phyloP scores from a whole-genome alignment of 2,797 vertebrate genomes.

The Chrosomus eos region DNA sequence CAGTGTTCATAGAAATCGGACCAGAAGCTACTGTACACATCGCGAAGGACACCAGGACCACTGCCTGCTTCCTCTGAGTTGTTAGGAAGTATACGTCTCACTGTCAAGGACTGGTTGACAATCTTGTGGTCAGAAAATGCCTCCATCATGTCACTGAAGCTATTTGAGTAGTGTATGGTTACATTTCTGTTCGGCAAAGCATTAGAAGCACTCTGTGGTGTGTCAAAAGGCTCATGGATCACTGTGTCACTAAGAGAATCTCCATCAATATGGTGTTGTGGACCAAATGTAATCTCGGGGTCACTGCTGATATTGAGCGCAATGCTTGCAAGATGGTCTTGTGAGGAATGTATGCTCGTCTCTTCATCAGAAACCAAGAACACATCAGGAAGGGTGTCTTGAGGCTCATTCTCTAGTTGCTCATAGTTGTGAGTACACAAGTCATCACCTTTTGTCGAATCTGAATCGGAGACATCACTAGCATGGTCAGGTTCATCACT shows the following conservation, averaged over 20 bases:
- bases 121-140: constrained; percentile 47
- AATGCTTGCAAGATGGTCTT: constrained; percentile 5
- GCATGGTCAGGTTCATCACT: constrained; percentile 3
- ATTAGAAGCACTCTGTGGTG: constrained; percentile 19
- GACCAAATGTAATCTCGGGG: constrained; percentile 51
- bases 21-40: constrained; percentile 56
- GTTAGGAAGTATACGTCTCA: constrained; percentile 48
- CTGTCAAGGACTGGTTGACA: constrained; percentile 27
- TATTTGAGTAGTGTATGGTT: constrained; percentile 32
- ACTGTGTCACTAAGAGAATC: constrained; percentile 45
- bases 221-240: constrained; percentile 27
- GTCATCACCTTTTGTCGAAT: constrained; percentile 17
- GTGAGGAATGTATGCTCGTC: constrained; percentile 1
- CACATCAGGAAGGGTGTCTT: constrained; percentile 10
- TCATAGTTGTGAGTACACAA: neutral
- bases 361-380: constrained; percentile 17
- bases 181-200: constrained; percentile 10
- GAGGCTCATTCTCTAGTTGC: neutral
- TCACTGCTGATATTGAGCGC: constrained; percentile 20
- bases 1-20: constrained; percentile 54
- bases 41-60: constrained; percentile 49
- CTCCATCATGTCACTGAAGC: constrained; percentile 45
- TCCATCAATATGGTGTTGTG: constrained; percentile 17
- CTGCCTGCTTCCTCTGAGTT: constrained; percentile 49
- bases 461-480: neutral